phyloP scores from a whole-genome alignment of 1,140 invertebrate genomes.

The Nixonia krombeini region DNA sequence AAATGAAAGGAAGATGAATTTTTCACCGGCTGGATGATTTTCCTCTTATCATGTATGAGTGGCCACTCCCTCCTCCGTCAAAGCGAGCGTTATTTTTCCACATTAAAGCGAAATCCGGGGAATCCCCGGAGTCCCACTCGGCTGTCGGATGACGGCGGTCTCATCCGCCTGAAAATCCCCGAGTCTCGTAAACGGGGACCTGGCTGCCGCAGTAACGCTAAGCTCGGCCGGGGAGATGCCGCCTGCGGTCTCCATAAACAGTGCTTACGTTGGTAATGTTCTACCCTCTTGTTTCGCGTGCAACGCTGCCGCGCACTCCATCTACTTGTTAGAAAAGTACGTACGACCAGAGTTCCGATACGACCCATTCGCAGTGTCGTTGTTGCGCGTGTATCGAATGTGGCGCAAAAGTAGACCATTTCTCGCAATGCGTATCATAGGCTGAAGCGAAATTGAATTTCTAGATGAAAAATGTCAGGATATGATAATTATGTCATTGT shows the following conservation, averaged over 20 bases:
- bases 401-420: not conserved
- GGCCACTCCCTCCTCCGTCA: constrained; percentile 4
- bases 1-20: too few species aligned
- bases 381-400: not conserved
- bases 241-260: constrained; percentile 50
- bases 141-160: constrained; percentile 31
- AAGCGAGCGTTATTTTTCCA: constrained; percentile 47
- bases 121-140: constrained; percentile 42
- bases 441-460: too few species aligned
- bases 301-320: constrained; percentile 14
- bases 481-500: too few species aligned
- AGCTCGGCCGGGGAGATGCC: constrained; percentile 45
- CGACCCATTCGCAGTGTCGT: constrained; percentile 13
- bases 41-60: constrained; percentile 28
- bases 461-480: too few species aligned
- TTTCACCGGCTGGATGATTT: constrained; percentile 12
- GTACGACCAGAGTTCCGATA: constrained; percentile 9
- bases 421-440: too few species aligned
- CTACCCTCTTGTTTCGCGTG: constrained; percentile 27
- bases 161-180: constrained; percentile 52
- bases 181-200: constrained; percentile 42
- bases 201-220: constrained; percentile 38
- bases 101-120: constrained; percentile 44
- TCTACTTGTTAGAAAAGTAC: constrained; percentile 25
- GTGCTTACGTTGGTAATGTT: constrained; percentile 36